Base-by-base conservation (phyloP, 2,113 vertebrate species). In the Psettodes erumei region DNA sequence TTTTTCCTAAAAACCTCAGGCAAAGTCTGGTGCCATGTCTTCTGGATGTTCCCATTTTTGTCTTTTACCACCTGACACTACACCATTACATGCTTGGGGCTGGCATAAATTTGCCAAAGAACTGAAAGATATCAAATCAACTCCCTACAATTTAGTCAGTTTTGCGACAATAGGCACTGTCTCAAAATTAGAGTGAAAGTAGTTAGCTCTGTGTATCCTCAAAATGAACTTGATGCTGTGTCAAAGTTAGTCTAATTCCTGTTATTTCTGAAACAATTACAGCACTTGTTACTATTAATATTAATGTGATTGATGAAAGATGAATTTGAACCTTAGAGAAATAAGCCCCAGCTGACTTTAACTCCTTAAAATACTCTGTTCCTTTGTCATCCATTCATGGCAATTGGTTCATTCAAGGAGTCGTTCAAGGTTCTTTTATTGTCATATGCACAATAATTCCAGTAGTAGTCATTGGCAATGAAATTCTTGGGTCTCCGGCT, bases 11-110 rank as follows among this genome's bases (percentile, higher is more conserved):
- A 38, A 67, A 58, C 5, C 63, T 67, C 56, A 50, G 47, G 71
- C 71, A 73, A 75, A 62, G 79, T 77, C 50, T 33, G 64, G 8
- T 84, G 62, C 73, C 78, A 81, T 83, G 85, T 83, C 80, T 60
- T 59, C 54, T 42, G 42, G 60, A 66, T 32, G 50, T 30, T 40
- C 51, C 7, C 21, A 38, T 60, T 62, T 76, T 71, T 82, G 75
- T 77, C 70, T 45, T 45, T 61, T 59, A 42, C 43, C 8, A 45
- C 42, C 28, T 71, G 69, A 82, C 30, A n/a, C 19, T 23, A 40
- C 75, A 63, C 55, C 58, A 50, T 86, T 79, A 83, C 59, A 61
- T 15, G 37, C 56, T 73, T 16, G n/a, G 15, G 6, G 56, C 53
- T 43, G 79, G 42, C 58, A 27, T 58, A 35, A 63, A 59, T 76